Evolutionary conservation across 2,113 vertebrate species (phyloP).

Genomic region (Hyperoodon ampullatus): DNA sequence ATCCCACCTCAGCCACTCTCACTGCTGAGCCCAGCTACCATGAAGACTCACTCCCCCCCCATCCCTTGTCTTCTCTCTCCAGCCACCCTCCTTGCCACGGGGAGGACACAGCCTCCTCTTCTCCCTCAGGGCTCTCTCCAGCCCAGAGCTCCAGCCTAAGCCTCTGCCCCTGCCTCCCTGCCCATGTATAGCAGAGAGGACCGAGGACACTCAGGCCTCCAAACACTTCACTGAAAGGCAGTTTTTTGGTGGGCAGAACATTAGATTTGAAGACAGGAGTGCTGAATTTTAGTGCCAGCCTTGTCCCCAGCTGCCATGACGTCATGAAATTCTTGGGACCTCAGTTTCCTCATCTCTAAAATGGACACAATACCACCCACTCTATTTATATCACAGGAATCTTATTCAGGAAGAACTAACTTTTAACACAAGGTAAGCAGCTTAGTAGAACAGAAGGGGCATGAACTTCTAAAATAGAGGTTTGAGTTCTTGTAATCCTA

Average conservation of each 20-base stretch:
- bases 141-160: neutral
- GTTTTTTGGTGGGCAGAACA: neutral
- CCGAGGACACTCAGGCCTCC: rapidly evolving
- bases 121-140: neutral
- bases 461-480: neutral
- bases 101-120: neutral
- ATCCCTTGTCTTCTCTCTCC: neutral
- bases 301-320: neutral
- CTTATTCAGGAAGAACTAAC: neutral
- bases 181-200: neutral
- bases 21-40: neutral
- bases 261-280: neutral
- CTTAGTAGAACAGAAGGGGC: neutral
- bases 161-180: neutral
- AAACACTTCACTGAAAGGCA: neutral
- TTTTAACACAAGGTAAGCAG: neutral
- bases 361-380: neutral
- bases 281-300: neutral
- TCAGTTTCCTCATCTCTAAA: neutral
- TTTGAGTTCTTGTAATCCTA: neutral
- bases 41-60: neutral
- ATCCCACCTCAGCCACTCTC: too few relatives aligned
- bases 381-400: neutral
- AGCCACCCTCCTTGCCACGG: neutral
- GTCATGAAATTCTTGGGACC: neutral